Evolutionary conservation across 2,113 vertebrate genomes (phyloP).

Genomic region (Cranoglanis bouderius): DNA sequence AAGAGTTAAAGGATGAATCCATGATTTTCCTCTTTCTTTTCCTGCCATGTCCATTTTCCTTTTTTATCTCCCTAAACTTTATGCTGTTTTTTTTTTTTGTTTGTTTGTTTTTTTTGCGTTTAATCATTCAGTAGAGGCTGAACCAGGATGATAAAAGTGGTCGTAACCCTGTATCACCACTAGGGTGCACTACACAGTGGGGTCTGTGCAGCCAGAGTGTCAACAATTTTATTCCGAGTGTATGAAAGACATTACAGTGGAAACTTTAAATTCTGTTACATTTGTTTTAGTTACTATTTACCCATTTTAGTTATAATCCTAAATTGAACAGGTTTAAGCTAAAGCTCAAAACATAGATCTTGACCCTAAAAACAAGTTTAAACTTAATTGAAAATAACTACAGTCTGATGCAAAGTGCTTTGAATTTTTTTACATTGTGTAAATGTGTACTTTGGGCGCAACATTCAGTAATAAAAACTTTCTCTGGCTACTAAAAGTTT

Average conservation of each 20-base stretch:
- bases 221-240: background rate
- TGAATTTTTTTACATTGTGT: background rate
- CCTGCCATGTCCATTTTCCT: background rate
- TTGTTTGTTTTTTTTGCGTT: background rate
- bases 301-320: background rate
- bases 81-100: background rate
- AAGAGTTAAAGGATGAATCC: background rate
- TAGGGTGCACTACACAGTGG: slow-evolving; percentile 10
- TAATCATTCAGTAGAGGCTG: background rate
- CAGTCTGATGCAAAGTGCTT: background rate
- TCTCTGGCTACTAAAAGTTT: background rate
- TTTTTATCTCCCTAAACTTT: background rate
- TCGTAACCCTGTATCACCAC: background rate
- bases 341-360: background rate
- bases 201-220: background rate
- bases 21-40: no score
- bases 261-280: background rate
- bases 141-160: background rate
- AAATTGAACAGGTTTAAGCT: background rate
- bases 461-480: background rate
- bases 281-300: background rate
- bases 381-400: background rate
- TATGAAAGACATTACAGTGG: background rate
- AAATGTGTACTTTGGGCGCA: background rate
- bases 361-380: background rate